Evolutionary conservation across 2,888 invertebrate species (phyloP), one percentile per base, ranked within the genome.

Genomic region (Anagyrus pseudococci): DNA sequence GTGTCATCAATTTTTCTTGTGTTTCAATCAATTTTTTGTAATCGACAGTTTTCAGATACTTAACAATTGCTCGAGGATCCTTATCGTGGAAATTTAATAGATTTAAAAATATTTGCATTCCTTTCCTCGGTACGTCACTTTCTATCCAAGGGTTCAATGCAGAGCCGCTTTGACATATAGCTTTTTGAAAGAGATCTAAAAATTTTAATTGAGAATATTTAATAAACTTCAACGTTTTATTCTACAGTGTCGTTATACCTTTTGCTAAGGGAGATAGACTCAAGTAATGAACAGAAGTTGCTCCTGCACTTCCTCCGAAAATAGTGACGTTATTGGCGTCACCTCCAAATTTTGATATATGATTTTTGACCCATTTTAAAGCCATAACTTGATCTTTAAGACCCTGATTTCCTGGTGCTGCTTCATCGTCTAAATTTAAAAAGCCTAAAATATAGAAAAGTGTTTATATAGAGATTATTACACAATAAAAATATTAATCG

Each of bases 111-210:
- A 61, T 29, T 19, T 66, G 64, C 19, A 65, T 72, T 20, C 53
- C 64, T 7, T 54, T 40, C 13, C 17, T 64, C 1, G 72, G 68
- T 19, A 71, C 53, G 4, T 52, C 19, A 1, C 48, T 37, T 17
- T 54, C 19, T 4, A 71, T 67, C 75, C 74, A 76, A 0, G 71
- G 70, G 67, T 73, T 74, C 0, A 64, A 2, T 0, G 53, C 61
- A 0, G 61, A 66, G 7, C 77, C 78, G 52, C 78, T 78, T 58
- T 77, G 77, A 0, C 63, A 15, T 50, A 78, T 78, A 1, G 71
- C 76, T 58, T 75, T 78, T 56, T 79, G 77, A 52, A 74, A 78
- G 37, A 79, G 67, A 37, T 77, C 78, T 78, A 53, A 19, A 62
- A 65, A 49, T 15, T 15, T 15, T 17, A 22, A 15, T 10, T 19